Evolutionary conservation across 1,140 invertebrate genomes (phyloP), one percentile per base, ranked within the genome.

Genomic region (Oryctes rhinoceros): DNA sequence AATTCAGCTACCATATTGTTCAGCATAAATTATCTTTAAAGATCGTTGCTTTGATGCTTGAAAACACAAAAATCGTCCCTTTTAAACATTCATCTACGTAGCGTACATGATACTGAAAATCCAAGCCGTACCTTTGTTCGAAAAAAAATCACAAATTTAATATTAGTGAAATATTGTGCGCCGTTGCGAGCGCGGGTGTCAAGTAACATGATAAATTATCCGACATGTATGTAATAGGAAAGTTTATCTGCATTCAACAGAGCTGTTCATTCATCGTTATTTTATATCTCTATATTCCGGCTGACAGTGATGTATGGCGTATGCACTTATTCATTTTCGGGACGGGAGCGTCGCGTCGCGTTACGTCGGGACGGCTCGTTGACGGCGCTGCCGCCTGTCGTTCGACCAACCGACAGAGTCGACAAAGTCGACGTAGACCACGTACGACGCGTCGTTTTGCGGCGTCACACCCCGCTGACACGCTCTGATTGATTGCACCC

Each of bases 231-330:
- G 85, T 86, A 85, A 86, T 86, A 83, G 85, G 85, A 85, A 86
- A 85, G 84, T 86, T 85, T 86, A 85, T 86, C 85, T 85, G 85
- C 85, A 85, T 86, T 85, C 84, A 86, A 85, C 85, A 86, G 84
- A 85, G 82, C 83, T 84, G 83, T 85, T 85, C 84, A 85, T 85
- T 86, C 84, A 85, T 86, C 85, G 85, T 84, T 85, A 85, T 86
- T 86, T 86, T 86, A 86, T 86, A 86, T 85, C 85, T 85, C 85
- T 86, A 85, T 85, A 86, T 86, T 85, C 83, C 67, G 83, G 78
- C 24, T 85, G 85, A 86, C 85, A 85, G 82, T 86, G 85, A 86
- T 86, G 85, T 86, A 86, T 86, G 85, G 84, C 85, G 83, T 85
- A 83, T 85, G 84, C 84, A 86, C 85, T 86, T 85, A 85, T 85